These are phyloP conservation scores for Drosophila silvestris DNA, from an alignment of 2,888 invertebrate species.

Conservation along the genomic window DNA sequence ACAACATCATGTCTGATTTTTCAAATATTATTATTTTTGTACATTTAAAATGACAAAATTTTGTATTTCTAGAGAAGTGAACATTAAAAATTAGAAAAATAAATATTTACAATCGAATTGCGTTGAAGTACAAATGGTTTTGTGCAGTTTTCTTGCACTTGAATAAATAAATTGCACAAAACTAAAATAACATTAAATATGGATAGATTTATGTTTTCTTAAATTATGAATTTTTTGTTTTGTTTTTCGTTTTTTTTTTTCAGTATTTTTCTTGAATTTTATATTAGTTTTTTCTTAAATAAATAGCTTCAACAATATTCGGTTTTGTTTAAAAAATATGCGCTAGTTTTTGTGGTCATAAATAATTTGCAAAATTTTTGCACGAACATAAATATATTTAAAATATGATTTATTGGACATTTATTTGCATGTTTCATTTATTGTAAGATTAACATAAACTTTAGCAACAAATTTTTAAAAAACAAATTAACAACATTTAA, in stretches of 20 bases:
- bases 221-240: constrained; percentile 29
- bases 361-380: constrained; percentile 29
- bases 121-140: constrained; percentile 57
- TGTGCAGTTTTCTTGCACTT: constrained; percentile 38
- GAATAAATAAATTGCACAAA: constrained; percentile 79
- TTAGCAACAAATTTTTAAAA: constrained; percentile 73
- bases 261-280: constrained; percentile 6
- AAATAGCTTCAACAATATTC: constrained; percentile 50
- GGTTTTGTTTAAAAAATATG: constrained; percentile 16
- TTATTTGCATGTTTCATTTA: constrained; percentile 32
- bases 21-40: constrained; percentile 58
- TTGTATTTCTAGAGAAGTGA: constrained; percentile 63
- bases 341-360: constrained; percentile 21
- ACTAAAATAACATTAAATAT: constrained; percentile 67
- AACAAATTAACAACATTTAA: constrained; percentile 76
- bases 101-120: constrained; percentile 84
- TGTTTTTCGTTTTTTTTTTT: neutral
- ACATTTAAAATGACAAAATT: constrained; percentile 76
- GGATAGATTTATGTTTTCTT: constrained; percentile 28
- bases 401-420: constrained; percentile 41
- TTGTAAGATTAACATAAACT: constrained; percentile 70
- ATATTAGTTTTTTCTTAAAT: constrained; percentile 22
- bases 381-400: constrained; percentile 47
- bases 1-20: constrained; percentile 17
- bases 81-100: constrained; percentile 72